phyloP scores from a whole-genome alignment of 2,113 vertebrate genomes.

The Acinonyx jubatus region DNA sequence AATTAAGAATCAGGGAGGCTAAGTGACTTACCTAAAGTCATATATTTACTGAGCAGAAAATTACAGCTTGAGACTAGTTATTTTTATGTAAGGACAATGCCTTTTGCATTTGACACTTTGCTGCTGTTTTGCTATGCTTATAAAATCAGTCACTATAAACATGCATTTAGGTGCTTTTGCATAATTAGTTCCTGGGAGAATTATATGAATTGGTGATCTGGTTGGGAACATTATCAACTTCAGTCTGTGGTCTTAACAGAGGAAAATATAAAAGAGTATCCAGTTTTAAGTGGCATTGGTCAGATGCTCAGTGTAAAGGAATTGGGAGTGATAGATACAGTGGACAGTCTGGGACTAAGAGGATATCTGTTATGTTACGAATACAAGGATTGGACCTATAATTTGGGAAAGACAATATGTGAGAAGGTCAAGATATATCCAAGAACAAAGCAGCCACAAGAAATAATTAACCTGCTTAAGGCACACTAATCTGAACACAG shows the following conservation, averaged over 20 bases:
- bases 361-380: not conserved
- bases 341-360: not conserved
- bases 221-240: not conserved
- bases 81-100: not conserved
- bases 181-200: not conserved
- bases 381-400: not conserved
- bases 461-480: not conserved
- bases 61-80: not conserved
- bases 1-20: not conserved
- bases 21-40: not conserved
- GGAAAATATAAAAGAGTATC: not conserved
- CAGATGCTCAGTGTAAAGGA: conserved; percentile 2
- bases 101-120: not conserved
- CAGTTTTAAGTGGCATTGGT: not conserved
- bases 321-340: not conserved
- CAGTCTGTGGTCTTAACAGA: not conserved
- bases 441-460: not conserved
- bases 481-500: not conserved
- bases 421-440: not conserved
- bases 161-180: not conserved
- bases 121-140: not conserved
- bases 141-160: not conserved
- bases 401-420: not conserved
- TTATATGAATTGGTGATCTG: conserved; percentile 15
- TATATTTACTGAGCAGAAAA: not conserved